Evolutionary conservation across 1,140 invertebrate genomes (phyloP).

Genomic region (Drosophila neocordata): DNA sequence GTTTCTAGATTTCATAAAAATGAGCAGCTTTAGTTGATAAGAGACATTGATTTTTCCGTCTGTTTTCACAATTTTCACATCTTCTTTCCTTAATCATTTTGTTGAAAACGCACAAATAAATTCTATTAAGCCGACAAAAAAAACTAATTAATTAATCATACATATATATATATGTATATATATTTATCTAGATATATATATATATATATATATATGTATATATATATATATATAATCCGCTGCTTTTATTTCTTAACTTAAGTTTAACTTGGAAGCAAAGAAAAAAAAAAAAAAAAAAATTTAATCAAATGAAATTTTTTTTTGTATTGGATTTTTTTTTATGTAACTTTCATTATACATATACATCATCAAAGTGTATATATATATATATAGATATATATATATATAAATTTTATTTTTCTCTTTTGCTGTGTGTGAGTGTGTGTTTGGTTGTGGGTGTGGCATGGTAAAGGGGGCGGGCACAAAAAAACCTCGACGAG

Average conservation of each 20-base stretch:
- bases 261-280: conserved; percentile 69
- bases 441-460: conserved; percentile 10
- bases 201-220: conserved; percentile 36
- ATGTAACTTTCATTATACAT: conserved; percentile 49
- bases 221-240: conserved; percentile 27
- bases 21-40: conserved; percentile 38
- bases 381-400: conserved; percentile 26
- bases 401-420: background rate
- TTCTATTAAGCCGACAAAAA: conserved; percentile 59
- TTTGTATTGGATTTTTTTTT: conserved; percentile 26
- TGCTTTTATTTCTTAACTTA: conserved; percentile 58
- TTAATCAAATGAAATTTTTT: conserved; percentile 12
- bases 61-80: conserved; percentile 37
- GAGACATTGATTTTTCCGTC: conserved; percentile 46
- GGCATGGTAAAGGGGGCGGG: background rate
- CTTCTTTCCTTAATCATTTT: conserved; percentile 27
- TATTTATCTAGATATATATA: conserved; percentile 27
- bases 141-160: conserved; percentile 46
- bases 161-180: conserved; percentile 48
- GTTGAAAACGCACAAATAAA: conserved; percentile 65
- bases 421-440: background rate
- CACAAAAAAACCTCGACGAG: conserved; percentile 69
- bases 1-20: conserved; percentile 48
- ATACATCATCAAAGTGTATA: conserved; percentile 17
- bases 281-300: conserved; percentile 58